These are phyloP conservation scores for Zeus faber DNA, from an alignment of 2,113 vertebrate species.

Conservation along the genomic window DNA sequence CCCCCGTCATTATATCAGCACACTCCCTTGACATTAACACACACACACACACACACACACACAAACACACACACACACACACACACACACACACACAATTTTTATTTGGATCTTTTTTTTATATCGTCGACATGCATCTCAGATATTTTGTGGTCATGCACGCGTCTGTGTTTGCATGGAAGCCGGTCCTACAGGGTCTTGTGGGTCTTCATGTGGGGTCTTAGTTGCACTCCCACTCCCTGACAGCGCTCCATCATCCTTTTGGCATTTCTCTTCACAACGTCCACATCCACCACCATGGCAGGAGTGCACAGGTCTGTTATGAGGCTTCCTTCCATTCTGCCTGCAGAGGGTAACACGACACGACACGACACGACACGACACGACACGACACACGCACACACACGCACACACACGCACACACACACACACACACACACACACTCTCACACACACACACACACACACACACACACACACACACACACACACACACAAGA, in stretches of 20 bases:
- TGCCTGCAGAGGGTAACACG: slow-evolving; percentile 7
- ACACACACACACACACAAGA: no score
- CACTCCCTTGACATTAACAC: slow-evolving; percentile 67
- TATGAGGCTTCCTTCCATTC: slow-evolving; percentile 55
- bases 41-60: background rate
- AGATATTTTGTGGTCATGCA: no score
- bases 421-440: slow-evolving; percentile 13
- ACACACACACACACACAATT: slow-evolving; percentile 9
- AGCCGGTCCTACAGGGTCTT: slow-evolving; percentile 76
- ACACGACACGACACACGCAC: background rate
- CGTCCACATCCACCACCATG: slow-evolving; percentile 70
- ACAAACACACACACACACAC: slow-evolving; percentile 9
- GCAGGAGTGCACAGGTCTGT: slow-evolving; percentile 73
- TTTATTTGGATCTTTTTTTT: no score
- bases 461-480: slow-evolving; percentile 17
- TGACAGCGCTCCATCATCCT: slow-evolving; percentile 72
- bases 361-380: background rate
- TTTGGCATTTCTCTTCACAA: slow-evolving; percentile 68
- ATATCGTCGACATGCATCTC: no score
- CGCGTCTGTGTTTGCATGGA: background rate
- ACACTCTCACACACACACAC: slow-evolving; percentile 13
- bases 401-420: background rate
- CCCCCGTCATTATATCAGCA: slow-evolving; percentile 77
- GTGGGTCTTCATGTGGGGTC: slow-evolving; percentile 86
- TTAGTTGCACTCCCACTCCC: slow-evolving; percentile 73